phyloP scores from a whole-genome alignment of 2,888 invertebrate genomes.

The Stramonita haemastoma region DNA sequence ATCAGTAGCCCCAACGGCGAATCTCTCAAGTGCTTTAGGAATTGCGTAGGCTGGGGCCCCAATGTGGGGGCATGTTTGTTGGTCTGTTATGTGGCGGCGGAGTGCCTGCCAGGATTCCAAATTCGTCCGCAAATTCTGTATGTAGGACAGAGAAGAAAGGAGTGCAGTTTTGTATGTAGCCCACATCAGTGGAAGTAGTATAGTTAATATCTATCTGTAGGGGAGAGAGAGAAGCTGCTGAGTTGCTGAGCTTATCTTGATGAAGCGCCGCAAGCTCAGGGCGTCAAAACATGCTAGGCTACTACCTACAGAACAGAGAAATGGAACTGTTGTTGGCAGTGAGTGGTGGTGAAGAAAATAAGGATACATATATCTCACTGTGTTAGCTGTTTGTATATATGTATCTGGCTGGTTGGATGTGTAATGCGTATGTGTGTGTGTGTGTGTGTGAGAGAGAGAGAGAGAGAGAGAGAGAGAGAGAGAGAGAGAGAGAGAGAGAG shows the following conservation, averaged over 20 bases:
- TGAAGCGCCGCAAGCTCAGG: too few species aligned
- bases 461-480: too few species aligned
- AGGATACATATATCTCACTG: neutral
- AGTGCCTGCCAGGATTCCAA: slow-evolving; percentile 12
- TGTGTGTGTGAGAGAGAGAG: neutral
- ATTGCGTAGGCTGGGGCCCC: neutral
- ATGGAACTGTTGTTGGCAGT: neutral
- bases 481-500: too few species aligned
- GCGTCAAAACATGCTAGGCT: too few species aligned
- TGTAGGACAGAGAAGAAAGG: too few species aligned
- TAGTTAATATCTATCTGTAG: too few species aligned
- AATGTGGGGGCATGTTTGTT: neutral
- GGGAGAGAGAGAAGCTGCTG: too few species aligned
- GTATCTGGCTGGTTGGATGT: neutral
- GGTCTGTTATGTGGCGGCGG: neutral
- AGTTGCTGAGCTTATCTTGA: too few species aligned
- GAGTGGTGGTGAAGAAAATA: neutral
- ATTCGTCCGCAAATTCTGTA: neutral
- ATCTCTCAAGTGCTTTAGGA: neutral
- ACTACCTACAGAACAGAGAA: too few species aligned
- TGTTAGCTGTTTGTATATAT: slow-evolving; percentile 12
- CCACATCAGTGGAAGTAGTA: too few species aligned
- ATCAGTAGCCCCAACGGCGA: too few species aligned
- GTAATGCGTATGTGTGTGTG: neutral
- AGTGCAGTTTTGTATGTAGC: too few species aligned